phyloP scores from a whole-genome alignment of 2,888 invertebrate genomes.

The Vesta saturnalis region DNA sequence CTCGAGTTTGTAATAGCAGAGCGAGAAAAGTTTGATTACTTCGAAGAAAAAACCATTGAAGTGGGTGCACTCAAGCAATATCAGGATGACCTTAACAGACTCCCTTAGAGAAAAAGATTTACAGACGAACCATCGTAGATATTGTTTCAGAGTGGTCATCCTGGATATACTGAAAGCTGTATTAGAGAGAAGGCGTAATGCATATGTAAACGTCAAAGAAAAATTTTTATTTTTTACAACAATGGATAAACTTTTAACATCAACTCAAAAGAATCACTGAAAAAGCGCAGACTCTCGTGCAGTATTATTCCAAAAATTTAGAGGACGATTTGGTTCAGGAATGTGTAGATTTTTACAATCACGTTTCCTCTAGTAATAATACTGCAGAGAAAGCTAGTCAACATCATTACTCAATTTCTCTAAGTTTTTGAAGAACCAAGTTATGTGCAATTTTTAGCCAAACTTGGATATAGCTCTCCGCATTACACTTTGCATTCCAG shows the following conservation, averaged over 20 bases:
- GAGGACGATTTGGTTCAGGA: conserved; percentile 38
- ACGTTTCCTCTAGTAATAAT: conserved; percentile 28
- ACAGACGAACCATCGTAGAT: neutral
- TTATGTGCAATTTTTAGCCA: conserved; percentile 43
- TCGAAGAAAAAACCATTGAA: conserved; percentile 16
- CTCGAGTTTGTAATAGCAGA: conserved; percentile 40
- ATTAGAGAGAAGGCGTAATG: conserved; percentile 23
- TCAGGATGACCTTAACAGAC: neutral
- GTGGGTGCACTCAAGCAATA: conserved; percentile 8
- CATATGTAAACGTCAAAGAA: conserved; percentile 21
- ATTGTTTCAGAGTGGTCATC: neutral
- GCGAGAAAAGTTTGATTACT: conserved; percentile 29
- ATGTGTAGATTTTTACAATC: conserved; percentile 40
- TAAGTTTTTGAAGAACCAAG: conserved; percentile 43
- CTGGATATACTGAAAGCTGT: conserved; percentile 22
- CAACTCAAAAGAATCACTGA: conserved; percentile 51
- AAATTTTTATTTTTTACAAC: conserved; percentile 26
- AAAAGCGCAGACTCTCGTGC: conserved; percentile 61
- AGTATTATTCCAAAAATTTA: conserved; percentile 37
- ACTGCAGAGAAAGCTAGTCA: conserved; percentile 27
- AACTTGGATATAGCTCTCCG: conserved; percentile 43
- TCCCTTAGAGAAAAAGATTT: neutral
- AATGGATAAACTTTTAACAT: conserved; percentile 48
- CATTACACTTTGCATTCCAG: conserved; percentile 34
- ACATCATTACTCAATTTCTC: conserved; percentile 25